Base-by-base conservation (phyloP, 2,888 invertebrate species). In the Resseliella maxima region DNA sequence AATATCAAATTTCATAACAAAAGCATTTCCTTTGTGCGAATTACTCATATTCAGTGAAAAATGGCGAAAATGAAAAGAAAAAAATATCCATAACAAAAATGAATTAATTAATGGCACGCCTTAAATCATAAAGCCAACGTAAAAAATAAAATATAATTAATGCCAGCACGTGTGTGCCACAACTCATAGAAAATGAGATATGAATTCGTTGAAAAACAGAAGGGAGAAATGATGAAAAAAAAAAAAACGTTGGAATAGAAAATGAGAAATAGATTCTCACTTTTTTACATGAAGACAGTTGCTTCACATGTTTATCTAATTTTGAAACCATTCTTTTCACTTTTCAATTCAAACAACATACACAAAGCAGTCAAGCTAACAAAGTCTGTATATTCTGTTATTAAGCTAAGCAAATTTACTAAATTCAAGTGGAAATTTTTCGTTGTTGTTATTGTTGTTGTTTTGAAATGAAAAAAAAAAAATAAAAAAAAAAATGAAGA, bases 31-130 rank as follows among this genome's bases (percentile, higher is more conserved):
- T n/a, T n/a, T n/a, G n/a, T n/a, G n/a, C n/a, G n/a, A n/a, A n/a
- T n/a, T n/a, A n/a, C n/a, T n/a, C n/a, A n/a, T n/a, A n/a, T n/a
- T 50, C 18, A 50, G 46, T 15, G 24, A 24, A 24, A 15, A 59
- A 3, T 59, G 24, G 59, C 5, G 59, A 24, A 24, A 24, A 59
- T 24, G 59, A 59, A 24, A 10, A 24, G 59, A n/a, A 24, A 24
- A n/a, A 59, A 59, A 5, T 3, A 59, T 3, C 10, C 24, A 24
- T 10, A 59, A 6, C 59, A 6, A 2, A 41, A 59, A 59, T 24
- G 24, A 59, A 59, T 59, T 8, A 59, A 59, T 59, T 24, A 59
- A 59, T 59, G 59, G 24, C 59, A 59, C 59, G 59, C 59, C n/a
- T 59, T n/a, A 59, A 59, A 59, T 59, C 59, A 24, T n/a, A 59